Evolutionary conservation across 2,797 vertebrate species (phyloP).

Genomic region (Oryzias sinensis): DNA sequence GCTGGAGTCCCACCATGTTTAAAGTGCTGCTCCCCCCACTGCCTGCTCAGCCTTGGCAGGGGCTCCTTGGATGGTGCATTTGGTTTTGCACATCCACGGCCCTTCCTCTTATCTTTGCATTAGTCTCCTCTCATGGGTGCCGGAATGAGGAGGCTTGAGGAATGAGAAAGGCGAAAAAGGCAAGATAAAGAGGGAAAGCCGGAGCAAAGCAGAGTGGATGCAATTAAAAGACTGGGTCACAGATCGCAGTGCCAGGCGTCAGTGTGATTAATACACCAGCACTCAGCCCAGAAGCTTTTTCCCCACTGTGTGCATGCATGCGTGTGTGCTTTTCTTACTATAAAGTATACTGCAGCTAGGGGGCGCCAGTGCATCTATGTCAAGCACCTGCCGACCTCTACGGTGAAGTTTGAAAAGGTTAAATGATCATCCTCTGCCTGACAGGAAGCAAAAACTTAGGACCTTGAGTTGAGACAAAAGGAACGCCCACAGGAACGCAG

Average conservation of each 20-base stretch:
- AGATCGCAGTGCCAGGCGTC: constrained; percentile 71
- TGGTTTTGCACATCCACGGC: constrained; percentile 34
- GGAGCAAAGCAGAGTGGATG: constrained; percentile 73
- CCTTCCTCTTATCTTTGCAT: constrained; percentile 62
- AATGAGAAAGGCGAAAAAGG: constrained; percentile 54
- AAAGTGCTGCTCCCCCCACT: constrained; percentile 12
- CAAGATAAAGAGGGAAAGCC: constrained; percentile 70
- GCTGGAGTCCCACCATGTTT: constrained; percentile 3
- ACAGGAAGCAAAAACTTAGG: not conserved
- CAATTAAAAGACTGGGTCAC: constrained; percentile 81
- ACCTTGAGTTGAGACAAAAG: not conserved
- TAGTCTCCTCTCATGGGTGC: constrained; percentile 59
- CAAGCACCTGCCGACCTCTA: not conserved
- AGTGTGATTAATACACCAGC: constrained; percentile 71
- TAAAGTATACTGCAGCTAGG: constrained; percentile 47
- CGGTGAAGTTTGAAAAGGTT: not conserved
- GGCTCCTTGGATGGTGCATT: constrained; percentile 21
- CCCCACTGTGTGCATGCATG: constrained; percentile 4
- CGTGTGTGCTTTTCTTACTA: constrained; percentile 22
- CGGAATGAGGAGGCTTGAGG: constrained; percentile 52
- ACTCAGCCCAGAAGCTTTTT: constrained; percentile 67
- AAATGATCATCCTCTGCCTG: not conserved
- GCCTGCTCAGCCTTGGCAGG: constrained; percentile 21
- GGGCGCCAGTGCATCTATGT: constrained; percentile 39
- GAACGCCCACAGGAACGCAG: not conserved